These are phyloP conservation scores for Neuroterus valhalla DNA, from an alignment of 1,140 invertebrate species.

Conservation along the genomic window DNA sequence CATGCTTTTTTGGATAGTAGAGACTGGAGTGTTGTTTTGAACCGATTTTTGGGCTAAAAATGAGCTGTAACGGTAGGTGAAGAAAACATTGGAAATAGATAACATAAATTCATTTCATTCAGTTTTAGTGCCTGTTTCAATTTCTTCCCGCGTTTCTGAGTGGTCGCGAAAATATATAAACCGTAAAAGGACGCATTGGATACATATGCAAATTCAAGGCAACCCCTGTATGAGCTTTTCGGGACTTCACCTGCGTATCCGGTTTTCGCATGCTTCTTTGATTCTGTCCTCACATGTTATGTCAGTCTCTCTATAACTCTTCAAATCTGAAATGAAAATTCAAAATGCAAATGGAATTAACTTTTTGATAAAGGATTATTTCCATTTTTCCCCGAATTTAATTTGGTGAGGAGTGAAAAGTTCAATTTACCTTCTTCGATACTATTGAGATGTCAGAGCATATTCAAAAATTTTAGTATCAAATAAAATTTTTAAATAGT, in stretches of 20 bases:
- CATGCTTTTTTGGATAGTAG: no score
- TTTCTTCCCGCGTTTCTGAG: not conserved
- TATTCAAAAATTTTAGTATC: no score
- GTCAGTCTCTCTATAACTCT: slow-evolving; percentile 33
- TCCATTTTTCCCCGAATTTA: no score
- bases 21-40: no score
- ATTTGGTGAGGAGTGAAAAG: no score
- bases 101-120: not conserved
- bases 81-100: not conserved
- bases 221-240: slow-evolving; percentile 55
- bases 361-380: not conserved
- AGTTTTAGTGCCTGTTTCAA: not conserved
- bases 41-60: no score
- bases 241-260: slow-evolving; percentile 70
- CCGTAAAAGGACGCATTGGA: slow-evolving; percentile 45
- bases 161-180: slow-evolving; percentile 44
- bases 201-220: slow-evolving; percentile 65
- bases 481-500: no score
- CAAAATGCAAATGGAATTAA: not conserved
- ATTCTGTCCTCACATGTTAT: slow-evolving; percentile 60
- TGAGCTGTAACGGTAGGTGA: no score
- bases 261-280: slow-evolving; percentile 67
- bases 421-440: no score
- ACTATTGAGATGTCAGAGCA: no score
- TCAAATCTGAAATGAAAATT: not conserved